Evolutionary conservation across 2,113 vertebrate species (phyloP), one percentile per base, ranked within the genome.

Genomic region (Aramus guarauna): DNA sequence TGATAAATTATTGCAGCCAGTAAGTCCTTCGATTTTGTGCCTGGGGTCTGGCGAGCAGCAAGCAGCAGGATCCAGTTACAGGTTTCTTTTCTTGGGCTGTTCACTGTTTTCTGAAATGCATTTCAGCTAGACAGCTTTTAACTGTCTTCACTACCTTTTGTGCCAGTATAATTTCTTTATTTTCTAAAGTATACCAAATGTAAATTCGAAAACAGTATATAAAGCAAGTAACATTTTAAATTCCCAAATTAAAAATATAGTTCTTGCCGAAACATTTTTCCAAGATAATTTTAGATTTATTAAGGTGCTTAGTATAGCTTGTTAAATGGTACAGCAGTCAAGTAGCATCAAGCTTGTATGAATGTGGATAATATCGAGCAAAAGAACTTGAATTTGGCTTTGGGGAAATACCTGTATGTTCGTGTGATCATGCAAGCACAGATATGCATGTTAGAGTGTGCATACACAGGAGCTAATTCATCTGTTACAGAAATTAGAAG

Each of bases 1-100:
- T 90, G 94, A 92, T 96, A 97, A 98, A 97, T 95, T 95, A 95
- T 97, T 87, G 83, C 82, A 96, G 74, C 91, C 88, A 97, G 9
- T 96, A 92, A 84, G 79, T 94, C 96, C 89, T 93, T 94, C 37
- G 7, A 24, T 95, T 96, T 97, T 95, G 92, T 96, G 96, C 85
- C 62, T 92, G 85, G 90, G 85, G 86, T 97, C 96, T 93, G 90
- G 88, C 92, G 91, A 97, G 62, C 91, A 93, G 94, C 93, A 93
- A 94, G 94, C 82, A 60, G 63, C 50, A 27, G 59, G 96, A 92
- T 97, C 88, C 58, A 56, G 81, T 98, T 98, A 92, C 95, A 60
- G 66, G 82, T 59, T 97, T 86, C 85, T 96, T 98, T 97, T 88
- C 94, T 96, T 89, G 86, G 84, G 59, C 81, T 88, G 50, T 66